Evolutionary conservation across 2,113 vertebrate species (phyloP), one percentile per base, ranked within the genome.

Genomic region (Microcebus tavaratra): DNA sequence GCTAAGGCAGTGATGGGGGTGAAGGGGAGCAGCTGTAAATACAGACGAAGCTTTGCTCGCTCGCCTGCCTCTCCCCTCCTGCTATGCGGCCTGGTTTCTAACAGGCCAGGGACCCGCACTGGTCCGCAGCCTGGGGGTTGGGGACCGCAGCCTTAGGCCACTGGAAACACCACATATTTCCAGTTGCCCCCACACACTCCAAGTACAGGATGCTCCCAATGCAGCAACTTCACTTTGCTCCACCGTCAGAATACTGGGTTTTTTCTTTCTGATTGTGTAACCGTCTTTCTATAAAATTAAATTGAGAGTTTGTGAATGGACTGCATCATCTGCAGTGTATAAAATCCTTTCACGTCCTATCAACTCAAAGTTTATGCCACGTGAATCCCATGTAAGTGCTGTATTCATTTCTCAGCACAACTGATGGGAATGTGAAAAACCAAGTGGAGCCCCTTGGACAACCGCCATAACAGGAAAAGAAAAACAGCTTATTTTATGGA

Each of bases 141-240:
- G 55, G 55, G 55, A 57, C 55, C 20, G 0, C 55, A 57, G 6
- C 59, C 75, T 90, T 34, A 82, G 21, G 57, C 67, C 29, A 20
- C 57, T 34, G 42, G 11, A 89, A 88, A 48, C 3, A 25, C 65
- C 4, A 36, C 6, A 0, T 55, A 36, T 48, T 75, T 34, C 17
- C n/a, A 15, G 42, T 6, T 12, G 7, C 8, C 68, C 61, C 75
- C 25, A 34, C 3, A 50, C 17, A 23, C 34, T 63, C 4, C 6
- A 14, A 9, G 20, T 20, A 0, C 14, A 76, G n/a, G 23, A 25
- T 21, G 5, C 55, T 63, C 29, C 12, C 10, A 0, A 2, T 7
- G 15, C 18, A 61, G 11, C 18, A 34, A 57, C 18, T 11, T 15
- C 11, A 39, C 48, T 23, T 17, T 14, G n/a, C 48, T 80, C 9